Evolutionary conservation across 2,888 invertebrate genomes (phyloP), one percentile per base, ranked within the genome.

Genomic region (Drosophila kokeensis): DNA sequence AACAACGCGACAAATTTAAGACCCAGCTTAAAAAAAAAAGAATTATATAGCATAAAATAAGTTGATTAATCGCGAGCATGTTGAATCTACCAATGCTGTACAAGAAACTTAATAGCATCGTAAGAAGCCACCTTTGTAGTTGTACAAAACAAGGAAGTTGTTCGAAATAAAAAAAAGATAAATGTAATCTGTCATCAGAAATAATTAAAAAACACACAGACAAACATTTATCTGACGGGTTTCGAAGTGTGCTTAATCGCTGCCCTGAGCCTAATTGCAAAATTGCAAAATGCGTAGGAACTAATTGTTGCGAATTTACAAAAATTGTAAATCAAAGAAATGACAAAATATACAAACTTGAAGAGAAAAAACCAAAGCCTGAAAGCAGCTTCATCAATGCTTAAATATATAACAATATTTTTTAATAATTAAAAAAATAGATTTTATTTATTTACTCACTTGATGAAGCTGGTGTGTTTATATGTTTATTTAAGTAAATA

Each of bases 241-340:
- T 10, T 40, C n/a, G 13, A 29, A 15, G 8, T 40, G 55, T 40
- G 40, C 55, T 40, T 21, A 57, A 57, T 57, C 40, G 15, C 40
- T 57, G 30, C 10, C 40, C 57, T 42, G 55, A 38, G n/a, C n/a
- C 38, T 38, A 55, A 57, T 40, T 40, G 21, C 15, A 29, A 50
- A 6, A 29, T 50, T n/a, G 18, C 7, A 54, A 59, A 49, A 15
- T 38, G 45, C 15, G 24, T 32, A 32, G 24, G 11, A 58, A 48
- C 18, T 13, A 27, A 48, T 18, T 58, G 45, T 58, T 45, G 45
- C 45, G 49, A 54, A 38, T 54, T 54, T 21, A 54, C 54, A 38
- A 27, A 1, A 38, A 8, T 21, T 1, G n/a, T 8, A 4, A 21
- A 54, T 49, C 18, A 54, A 55, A 11, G 27, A 11, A 24, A 32